phyloP scores from a whole-genome alignment of 2,888 invertebrate genomes.

The Tetranychus truncatus region DNA sequence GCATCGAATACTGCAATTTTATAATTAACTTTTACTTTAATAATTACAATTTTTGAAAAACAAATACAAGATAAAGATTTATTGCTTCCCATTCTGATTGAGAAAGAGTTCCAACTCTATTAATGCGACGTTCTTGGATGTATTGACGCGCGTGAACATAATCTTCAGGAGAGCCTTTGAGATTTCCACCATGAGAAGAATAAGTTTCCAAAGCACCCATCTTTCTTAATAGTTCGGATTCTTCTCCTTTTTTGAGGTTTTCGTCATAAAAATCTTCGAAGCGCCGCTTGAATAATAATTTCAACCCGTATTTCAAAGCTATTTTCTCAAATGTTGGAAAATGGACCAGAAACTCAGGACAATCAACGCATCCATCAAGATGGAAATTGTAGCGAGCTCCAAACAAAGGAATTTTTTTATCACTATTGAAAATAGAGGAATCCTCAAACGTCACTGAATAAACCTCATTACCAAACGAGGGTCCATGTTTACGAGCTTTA shows the following conservation, averaged over 20 bases:
- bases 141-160: constrained; percentile 50
- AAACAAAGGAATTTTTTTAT: constrained; percentile 49
- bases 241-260: constrained; percentile 34
- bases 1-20: too few relatives aligned
- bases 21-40: neutral
- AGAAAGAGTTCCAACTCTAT: constrained; percentile 53
- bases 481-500: constrained; percentile 24
- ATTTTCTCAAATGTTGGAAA: constrained; percentile 57
- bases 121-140: constrained; percentile 8
- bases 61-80: constrained; percentile 62
- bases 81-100: constrained; percentile 80
- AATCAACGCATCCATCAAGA: constrained; percentile 87
- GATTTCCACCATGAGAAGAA: constrained; percentile 43
- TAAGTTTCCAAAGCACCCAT: constrained; percentile 65
- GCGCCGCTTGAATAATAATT: constrained; percentile 36
- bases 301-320: constrained; percentile 38
- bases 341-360: constrained; percentile 93
- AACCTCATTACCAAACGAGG: constrained; percentile 37
- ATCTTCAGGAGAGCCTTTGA: constrained; percentile 41
- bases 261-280: constrained; percentile 62
- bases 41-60: constrained; percentile 47
- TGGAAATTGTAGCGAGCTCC: constrained; percentile 90
- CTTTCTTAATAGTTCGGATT: constrained; percentile 42
- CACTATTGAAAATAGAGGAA: constrained; percentile 11
- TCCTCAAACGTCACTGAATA: constrained; percentile 36